Evolutionary conservation across 1,140 invertebrate genomes (phyloP), one percentile per base, ranked within the genome.

Genomic region (Bilobella aurantiaca): DNA sequence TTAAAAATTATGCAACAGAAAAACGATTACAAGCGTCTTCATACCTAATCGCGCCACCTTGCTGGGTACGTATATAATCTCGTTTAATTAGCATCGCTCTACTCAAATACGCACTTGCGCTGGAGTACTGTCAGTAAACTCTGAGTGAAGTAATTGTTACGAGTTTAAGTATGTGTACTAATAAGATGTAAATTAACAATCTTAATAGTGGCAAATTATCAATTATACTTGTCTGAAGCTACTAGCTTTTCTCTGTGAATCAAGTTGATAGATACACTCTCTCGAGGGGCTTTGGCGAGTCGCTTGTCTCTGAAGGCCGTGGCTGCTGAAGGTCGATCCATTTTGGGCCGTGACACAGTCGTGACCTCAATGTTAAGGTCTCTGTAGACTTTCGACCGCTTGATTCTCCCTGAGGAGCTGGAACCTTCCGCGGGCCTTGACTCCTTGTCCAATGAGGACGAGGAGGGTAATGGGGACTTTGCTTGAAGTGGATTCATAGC

Each of bases 221-320:
- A 42, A 62, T 23, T 42, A n/a, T n/a, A 46, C 32, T 62, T 62
- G 3, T 34, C 59, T 62, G 32, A 31, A 62, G 59, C 59, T 23
- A 12, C 12, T 12, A 62, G 25, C 25, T 62, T 62, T 46, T 62
- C 59, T 2, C 12, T 3, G 28, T 62, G 59, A 21, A 62, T 25
- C 28, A 30, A 31, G 46, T 62, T 62, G 3, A 37, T 62, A 3
- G 8, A 3, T 5, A 42, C 8, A 34, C 28, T 42, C 30, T 62
- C 59, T 12, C 59, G 25, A 42, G 37, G 59, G n/a, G 27, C 29
- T 46, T 62, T 62, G 8, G 32, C 29, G 5, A 62, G 21, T 23
- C 59, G 29, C 34, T 46, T 37, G 8, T 27, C 23, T 31, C 30
- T 62, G 34, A 62, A 62, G 3, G 8, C n/a, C 8, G 32, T 23